Conservation (phyloP, 1,140 invertebrate genomes). For the Steinernema khuongi region DNA sequence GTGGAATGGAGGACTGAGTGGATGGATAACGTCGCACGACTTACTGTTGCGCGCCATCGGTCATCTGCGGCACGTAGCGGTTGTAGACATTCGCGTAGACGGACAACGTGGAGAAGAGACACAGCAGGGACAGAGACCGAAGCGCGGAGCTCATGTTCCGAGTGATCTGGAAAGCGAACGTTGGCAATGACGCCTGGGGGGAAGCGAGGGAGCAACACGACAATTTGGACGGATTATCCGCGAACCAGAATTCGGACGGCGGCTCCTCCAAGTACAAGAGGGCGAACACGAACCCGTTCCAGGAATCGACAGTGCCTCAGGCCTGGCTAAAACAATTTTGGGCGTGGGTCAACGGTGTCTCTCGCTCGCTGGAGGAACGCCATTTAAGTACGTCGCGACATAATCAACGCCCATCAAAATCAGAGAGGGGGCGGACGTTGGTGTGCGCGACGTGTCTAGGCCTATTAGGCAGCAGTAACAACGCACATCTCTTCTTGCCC, state of each 20-base stretch:
- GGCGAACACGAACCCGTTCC: no score
- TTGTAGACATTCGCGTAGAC: neutral
- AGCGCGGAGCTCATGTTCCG: neutral
- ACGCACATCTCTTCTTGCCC: neutral
- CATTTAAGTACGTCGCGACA: neutral
- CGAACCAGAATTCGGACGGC: neutral
- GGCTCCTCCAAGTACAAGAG: neutral
- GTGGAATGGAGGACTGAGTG: neutral
- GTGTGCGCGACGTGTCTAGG: neutral
- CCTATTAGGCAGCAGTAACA: no score
- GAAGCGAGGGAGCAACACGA: conserved; percentile 1
- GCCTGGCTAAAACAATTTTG: neutral
- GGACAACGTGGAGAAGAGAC: neutral
- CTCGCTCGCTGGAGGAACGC: neutral
- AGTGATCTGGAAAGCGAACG: neutral
- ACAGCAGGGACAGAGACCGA: neutral
- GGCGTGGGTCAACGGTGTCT: neutral
- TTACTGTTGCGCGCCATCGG: neutral
- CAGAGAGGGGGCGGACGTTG: neutral
- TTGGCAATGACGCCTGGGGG: neutral
- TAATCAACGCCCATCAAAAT: neutral
- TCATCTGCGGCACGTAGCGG: neutral
- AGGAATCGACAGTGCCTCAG: no score
- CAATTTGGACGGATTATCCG: neutral
- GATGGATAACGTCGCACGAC: no score